phyloP scores from a whole-genome alignment of 2,888 invertebrate species.

The Gastrophysa polygoni region DNA sequence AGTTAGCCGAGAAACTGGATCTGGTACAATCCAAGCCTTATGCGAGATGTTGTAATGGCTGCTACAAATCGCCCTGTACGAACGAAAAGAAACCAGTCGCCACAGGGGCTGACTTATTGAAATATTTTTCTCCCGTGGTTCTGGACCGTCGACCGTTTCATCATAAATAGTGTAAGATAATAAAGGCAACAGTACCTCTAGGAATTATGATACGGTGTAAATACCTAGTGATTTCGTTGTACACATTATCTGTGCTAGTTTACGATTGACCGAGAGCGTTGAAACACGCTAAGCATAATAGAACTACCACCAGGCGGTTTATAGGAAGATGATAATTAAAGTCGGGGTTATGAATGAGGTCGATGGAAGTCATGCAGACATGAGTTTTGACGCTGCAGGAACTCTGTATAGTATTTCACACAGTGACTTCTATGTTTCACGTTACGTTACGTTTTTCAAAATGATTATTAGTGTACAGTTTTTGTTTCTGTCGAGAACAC shows the following conservation, averaged over 20 bases:
- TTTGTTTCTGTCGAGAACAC: no score
- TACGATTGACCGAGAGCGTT: background rate
- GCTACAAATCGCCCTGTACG: background rate
- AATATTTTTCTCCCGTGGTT: background rate
- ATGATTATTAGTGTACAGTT: no score
- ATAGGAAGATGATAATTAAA: background rate
- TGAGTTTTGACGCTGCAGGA: background rate
- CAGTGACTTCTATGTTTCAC: no score
- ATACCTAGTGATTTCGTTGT: slow-evolving; percentile 7
- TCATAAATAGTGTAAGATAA: slow-evolving; percentile 14
- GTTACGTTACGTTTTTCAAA: no score
- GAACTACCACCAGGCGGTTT: background rate
- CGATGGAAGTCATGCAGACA: background rate
- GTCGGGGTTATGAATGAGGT: background rate
- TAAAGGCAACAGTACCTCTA: slow-evolving; percentile 14
- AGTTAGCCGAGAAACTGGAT: no score
- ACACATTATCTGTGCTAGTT: background rate
- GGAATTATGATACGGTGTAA: slow-evolving; percentile 15
- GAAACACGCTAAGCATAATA: background rate
- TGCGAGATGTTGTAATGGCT: no score
- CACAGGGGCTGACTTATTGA: background rate
- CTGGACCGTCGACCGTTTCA: background rate
- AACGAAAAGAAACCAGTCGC: background rate
- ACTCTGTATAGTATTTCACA: background rate
- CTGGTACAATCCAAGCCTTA: no score